Evolutionary conservation across 2,797 vertebrate species (phyloP).

Genomic region (Hydrolagus colliei): DNA sequence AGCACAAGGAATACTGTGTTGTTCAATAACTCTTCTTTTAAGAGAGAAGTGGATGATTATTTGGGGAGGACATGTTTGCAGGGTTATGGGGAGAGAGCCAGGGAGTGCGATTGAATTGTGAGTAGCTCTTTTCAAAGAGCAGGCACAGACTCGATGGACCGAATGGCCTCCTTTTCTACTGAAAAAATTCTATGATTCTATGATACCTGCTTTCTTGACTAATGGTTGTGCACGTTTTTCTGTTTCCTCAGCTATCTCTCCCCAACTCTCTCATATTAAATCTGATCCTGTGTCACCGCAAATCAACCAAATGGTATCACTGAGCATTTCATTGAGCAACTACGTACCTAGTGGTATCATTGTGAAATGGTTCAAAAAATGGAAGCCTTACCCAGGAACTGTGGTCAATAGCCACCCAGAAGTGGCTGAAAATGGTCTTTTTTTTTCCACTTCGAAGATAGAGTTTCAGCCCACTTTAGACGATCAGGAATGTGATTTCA

Average conservation of each 20-base stretch:
- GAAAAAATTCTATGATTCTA: too few relatives aligned
- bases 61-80: too few relatives aligned
- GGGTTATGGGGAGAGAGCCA: too few relatives aligned
- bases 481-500: slow-evolving; percentile 21
- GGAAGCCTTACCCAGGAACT: background rate
- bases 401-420: background rate
- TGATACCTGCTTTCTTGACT: too few relatives aligned
- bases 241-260: slow-evolving; percentile 28
- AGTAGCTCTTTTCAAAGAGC: too few relatives aligned
- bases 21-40: too few relatives aligned
- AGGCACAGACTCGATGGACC: too few relatives aligned
- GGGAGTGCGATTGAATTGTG: too few relatives aligned
- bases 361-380: slow-evolving; percentile 16
- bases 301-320: background rate
- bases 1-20: too few relatives aligned
- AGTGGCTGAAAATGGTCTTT: slow-evolving; percentile 33
- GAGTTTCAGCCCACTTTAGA: background rate
- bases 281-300: background rate
- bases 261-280: background rate
- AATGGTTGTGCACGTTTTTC: background rate
- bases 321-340: background rate
- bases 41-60: too few relatives aligned
- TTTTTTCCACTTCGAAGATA: slow-evolving; percentile 30
- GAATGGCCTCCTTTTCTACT: too few relatives aligned
- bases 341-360: slow-evolving; percentile 33